Evolutionary conservation across 2,888 invertebrate genomes (phyloP).

Genomic region (Scrobipalpa costella): DNA sequence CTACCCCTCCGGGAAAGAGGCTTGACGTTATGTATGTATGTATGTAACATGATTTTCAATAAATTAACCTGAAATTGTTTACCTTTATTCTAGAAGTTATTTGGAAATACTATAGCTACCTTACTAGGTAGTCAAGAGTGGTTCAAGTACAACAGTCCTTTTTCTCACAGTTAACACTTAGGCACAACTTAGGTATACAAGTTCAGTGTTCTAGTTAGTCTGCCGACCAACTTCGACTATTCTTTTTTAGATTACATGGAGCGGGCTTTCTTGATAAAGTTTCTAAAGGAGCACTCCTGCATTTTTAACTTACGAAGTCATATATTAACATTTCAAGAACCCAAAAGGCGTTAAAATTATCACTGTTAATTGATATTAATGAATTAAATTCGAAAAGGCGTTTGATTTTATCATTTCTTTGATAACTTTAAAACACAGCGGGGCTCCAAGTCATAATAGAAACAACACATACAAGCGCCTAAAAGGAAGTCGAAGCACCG

Average conservation of each 20-base stretch:
- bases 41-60: too few relatives aligned
- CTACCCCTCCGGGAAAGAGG: too few relatives aligned
- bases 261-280: conserved; percentile 7
- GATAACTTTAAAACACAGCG: neutral
- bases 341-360: neutral
- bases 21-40: too few relatives aligned
- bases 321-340: conserved; percentile 1
- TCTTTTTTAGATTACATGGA: conserved; percentile 1
- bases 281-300: neutral
- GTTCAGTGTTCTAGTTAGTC: conserved; percentile 1
- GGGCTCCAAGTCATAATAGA: conserved; percentile 14
- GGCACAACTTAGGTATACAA: neutral
- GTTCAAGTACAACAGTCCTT: neutral
- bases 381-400: neutral
- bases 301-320: conserved; percentile 1
- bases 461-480: conserved; percentile 16
- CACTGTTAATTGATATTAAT: conserved; percentile 4
- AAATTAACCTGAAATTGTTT: too few relatives aligned
- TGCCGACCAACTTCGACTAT: conserved; percentile 5
- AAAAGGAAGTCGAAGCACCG: conserved; percentile 27
- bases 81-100: too few relatives aligned
- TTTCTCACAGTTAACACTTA: conserved; percentile 6
- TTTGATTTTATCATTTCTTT: neutral
- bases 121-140: too few relatives aligned
- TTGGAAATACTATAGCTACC: too few relatives aligned